Conservation (phyloP, 2,113 vertebrate genomes). For the Sturnira hondurensis region DNA sequence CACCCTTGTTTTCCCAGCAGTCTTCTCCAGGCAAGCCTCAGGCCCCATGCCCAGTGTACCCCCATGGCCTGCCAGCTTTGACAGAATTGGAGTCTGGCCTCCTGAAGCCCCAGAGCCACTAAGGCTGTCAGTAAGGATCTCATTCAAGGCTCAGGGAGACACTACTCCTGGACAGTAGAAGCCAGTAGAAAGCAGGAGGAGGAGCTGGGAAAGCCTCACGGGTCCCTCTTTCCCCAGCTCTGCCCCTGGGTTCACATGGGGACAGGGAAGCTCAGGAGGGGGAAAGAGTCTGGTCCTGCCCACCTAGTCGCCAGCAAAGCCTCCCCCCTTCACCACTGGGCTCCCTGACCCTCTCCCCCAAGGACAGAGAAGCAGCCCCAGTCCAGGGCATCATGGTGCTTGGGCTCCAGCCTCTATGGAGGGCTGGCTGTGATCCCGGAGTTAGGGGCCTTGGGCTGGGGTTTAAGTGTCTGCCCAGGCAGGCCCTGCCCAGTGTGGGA, state of each 20-base stretch:
- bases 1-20: not conserved
- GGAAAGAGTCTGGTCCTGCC: not conserved
- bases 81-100: not conserved
- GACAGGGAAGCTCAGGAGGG: not conserved
- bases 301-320: not conserved
- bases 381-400: conserved; percentile 15
- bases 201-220: not conserved
- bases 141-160: not conserved
- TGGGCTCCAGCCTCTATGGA: not conserved
- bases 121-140: not conserved
- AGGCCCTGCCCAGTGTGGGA: not conserved
- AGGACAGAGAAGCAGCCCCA: not conserved
- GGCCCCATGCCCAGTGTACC: not conserved
- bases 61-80: not conserved
- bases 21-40: not conserved
- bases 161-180: not conserved
- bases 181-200: not conserved
- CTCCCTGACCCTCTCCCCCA: not conserved
- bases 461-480: not conserved
- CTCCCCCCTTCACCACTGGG: not conserved
- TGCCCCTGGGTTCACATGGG: not conserved
- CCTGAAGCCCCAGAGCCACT: not conserved
- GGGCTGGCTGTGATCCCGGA: not conserved
- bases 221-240: not conserved
- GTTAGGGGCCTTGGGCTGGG: not conserved